Evolutionary conservation across 37 sponge, comb jelly and placozoan species (phyloP), one percentile per base, ranked within the genome.

Genomic region (Mnemiopsis leidyi): DNA sequence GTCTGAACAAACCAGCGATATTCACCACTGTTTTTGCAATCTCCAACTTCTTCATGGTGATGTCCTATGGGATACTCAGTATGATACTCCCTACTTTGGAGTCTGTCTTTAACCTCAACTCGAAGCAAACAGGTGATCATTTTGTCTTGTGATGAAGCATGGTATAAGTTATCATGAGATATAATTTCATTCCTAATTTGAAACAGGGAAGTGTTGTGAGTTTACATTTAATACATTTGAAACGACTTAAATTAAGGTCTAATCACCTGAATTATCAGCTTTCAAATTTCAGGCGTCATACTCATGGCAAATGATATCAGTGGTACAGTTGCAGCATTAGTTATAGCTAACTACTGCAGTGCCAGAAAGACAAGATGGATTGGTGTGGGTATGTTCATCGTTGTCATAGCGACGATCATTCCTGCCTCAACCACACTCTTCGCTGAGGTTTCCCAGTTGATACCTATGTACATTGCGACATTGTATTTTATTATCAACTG

Each of bases 271-370:
- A n/a, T n/a, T n/a, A n/a, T n/a, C n/a, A n/a, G n/a, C n/a, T 13
- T 48, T 48, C 61, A 13, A 48, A 5, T 13, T 13, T 48, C 61
- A 85, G 90, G 90, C 20, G 33, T 85, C 25, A 85, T 85, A 25
- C 48, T 85, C 29, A 85, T 85, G 90, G 90, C 90, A 36, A 85
- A 85, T 29, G 90, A 85, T 33, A 85, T 85, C 40, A 32, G 36
- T 28, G 90, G 90, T 5, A 85, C 61, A 5, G 90, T 85, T 1
- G 90, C 90, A 9, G 90, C 90, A 16, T 20, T 85, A 40, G 13
- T 85, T 18, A 38, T 85, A 37, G 90, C 90, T 20, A 85, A 85
- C 61, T 85, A 85, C 90, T 85, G 90, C 29, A 85, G 90, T 25
- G 90, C 90, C 39, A 38, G 90, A 37, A 85, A 85, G 39, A 85